Percentiles rank a stretch among this genome's conserved stretches.
These are phyloP conservation scores for Cynopterus brachyotis DNA, from an alignment of 2,113 vertebrate species.

Conservation along the genomic window DNA sequence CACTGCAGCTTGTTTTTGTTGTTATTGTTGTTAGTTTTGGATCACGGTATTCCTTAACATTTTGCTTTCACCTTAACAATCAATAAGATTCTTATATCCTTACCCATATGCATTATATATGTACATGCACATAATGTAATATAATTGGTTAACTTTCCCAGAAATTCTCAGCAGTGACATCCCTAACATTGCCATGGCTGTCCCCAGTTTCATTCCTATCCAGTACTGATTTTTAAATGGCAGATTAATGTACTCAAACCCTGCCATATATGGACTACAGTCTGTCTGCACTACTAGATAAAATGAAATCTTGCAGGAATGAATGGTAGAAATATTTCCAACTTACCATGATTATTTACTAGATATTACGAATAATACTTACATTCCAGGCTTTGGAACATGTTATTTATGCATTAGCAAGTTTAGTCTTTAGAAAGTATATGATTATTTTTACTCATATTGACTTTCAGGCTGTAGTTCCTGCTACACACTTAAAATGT, in stretches of 20 bases:
- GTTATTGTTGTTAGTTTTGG: background rate
- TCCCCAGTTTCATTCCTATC: background rate
- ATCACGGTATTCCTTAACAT: background rate
- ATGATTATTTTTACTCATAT: background rate
- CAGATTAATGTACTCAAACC: background rate
- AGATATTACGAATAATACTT: background rate
- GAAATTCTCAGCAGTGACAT: background rate
- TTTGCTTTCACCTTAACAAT: background rate
- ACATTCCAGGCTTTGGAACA: background rate
- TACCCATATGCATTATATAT: background rate
- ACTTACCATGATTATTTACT: background rate
- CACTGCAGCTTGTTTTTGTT: background rate
- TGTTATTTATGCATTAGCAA: background rate
- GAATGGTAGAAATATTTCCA: background rate
- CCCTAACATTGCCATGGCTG: background rate
- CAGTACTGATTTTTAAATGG: constrained; percentile 2
- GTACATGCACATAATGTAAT: background rate
- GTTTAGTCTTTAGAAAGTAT: background rate
- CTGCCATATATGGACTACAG: background rate
- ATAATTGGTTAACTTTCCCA: background rate
- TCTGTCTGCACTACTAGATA: background rate
- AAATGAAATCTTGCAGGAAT: background rate
- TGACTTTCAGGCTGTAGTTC: background rate
- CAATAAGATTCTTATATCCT: background rate
- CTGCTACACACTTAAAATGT: background rate